Evolutionary conservation across 1,140 invertebrate genomes (phyloP), one percentile per base, ranked within the genome.

Genomic region (Vollenhovia emeryi): DNA sequence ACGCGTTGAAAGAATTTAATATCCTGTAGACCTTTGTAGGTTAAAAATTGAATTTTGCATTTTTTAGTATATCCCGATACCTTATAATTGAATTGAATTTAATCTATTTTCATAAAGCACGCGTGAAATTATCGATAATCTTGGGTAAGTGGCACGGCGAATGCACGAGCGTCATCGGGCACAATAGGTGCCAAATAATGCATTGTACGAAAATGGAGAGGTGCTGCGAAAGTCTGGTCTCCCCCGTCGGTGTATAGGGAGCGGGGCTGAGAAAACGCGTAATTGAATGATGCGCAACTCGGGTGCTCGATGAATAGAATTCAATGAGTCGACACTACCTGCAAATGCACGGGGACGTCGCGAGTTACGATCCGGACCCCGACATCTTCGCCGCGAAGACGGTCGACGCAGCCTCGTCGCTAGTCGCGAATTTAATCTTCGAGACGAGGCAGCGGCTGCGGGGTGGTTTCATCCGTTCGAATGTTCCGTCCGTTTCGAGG

Each of bases 251-350:
- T 21, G 13, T 62, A 64, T 62, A 55, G 48, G 11, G 18, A n/a
- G 18, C 40, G 13, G 48, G 30, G 7, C 27, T 33, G 78, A 82
- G 78, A 82, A 82, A 73, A 82, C 78, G 60, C 52, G 45, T 87
- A 89, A 89, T 89, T 73, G 82, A 89, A 69, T 89, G 74, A 69
- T 40, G 60, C 64, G 71, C 43, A 85, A 85, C 82, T 85, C 79
- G 75, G 73, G 57, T 73, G 73, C 69, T 79, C 73, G 82, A 86
- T 87, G 87, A 89, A 89, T 89, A 87, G 86, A 89, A 89, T 87
- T 87, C 82, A 89, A 89, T 80, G 87, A 87, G 87, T 40, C 50
- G 68, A 73, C 50, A 66, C 66, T 30, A 55, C 33, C 52, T 73
- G 43, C 45, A 76, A 75, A 75, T 62, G 33, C 27, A 84, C 76